Percentiles rank a stretch among this genome's conserved stretches.
Evolutionary conservation across 1,140 invertebrate genomes (phyloP).

Genomic region (Chrysoperla carnea): DNA sequence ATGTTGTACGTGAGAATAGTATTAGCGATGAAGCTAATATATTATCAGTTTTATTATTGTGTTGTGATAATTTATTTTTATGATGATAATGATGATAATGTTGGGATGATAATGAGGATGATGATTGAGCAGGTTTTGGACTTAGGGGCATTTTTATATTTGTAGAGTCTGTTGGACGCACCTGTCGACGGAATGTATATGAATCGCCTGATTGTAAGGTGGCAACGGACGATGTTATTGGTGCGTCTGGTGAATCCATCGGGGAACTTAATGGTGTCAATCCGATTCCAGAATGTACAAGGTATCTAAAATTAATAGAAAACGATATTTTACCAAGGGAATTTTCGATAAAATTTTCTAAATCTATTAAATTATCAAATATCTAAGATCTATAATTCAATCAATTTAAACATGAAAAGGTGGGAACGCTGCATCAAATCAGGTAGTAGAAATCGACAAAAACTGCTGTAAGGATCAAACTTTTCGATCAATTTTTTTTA

Average conservation of each 20-base stretch:
- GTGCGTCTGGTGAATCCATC: slow-evolving; percentile 43
- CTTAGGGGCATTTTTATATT: background rate
- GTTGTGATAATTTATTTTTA: background rate
- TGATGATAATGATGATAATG: background rate
- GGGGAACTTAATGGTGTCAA: slow-evolving; percentile 46
- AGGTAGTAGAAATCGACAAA: too few species aligned
- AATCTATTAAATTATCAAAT: too few species aligned
- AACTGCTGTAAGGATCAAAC: too few species aligned
- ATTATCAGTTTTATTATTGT: background rate
- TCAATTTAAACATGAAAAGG: too few species aligned
- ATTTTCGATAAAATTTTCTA: too few species aligned
- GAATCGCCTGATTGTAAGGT: slow-evolving; percentile 39
- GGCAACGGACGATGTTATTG: slow-evolving; percentile 37
- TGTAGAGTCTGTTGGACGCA: slow-evolving; percentile 13
- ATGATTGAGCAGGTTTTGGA: background rate
- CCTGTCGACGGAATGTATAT: slow-evolving; percentile 31
- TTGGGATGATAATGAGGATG: background rate
- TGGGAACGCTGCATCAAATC: too few species aligned
- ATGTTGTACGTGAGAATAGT: background rate
- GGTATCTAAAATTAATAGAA: slow-evolving; percentile 12
- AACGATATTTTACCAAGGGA: too few species aligned
- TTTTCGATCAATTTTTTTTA: too few species aligned
- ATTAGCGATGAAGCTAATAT: too few species aligned
- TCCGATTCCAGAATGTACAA: slow-evolving; percentile 20
- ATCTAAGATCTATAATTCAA: too few species aligned